Evolutionary conservation across 2,888 invertebrate genomes (phyloP).

Genomic region (Lordiphosa fenestrarum): DNA sequence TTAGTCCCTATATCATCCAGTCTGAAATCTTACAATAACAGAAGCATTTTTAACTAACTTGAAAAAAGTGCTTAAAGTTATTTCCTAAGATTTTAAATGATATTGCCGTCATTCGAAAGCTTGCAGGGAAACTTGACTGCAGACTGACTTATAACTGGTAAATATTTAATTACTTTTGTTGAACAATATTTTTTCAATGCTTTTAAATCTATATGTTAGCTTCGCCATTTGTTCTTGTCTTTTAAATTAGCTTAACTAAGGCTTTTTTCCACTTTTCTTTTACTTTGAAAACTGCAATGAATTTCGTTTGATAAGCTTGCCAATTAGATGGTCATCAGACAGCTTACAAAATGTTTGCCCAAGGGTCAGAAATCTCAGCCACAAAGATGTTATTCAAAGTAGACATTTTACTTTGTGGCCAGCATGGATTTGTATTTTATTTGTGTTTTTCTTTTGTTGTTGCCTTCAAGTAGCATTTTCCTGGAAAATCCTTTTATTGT

Average conservation of each 20-base stretch:
- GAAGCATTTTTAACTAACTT: no score
- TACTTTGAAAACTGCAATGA: background rate
- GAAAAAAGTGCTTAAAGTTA: no score
- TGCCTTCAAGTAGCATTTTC: conserved; percentile 17
- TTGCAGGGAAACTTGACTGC: no score
- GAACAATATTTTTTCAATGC: no score
- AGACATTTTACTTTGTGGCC: conserved; percentile 19
- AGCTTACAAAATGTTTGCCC: conserved; percentile 35
- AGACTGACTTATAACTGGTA: no score
- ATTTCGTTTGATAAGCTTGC: conserved; percentile 35
- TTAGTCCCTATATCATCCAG: no score
- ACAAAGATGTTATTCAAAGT: conserved; percentile 6
- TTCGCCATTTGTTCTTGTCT: background rate
- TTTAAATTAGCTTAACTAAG: background rate
- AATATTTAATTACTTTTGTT: no score
- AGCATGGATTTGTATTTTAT: background rate
- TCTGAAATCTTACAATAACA: no score
- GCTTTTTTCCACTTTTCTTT: conserved; percentile 5
- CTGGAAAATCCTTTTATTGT: conserved; percentile 13
- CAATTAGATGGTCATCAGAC: conserved; percentile 44
- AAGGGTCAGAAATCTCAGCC: conserved; percentile 14
- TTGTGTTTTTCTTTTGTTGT: background rate
- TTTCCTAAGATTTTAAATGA: no score
- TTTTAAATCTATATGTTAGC: no score
- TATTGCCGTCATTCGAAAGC: no score